These are phyloP conservation scores for Sepiola atlantica DNA, from an alignment of 2,888 invertebrate species.

Conservation along the genomic window DNA sequence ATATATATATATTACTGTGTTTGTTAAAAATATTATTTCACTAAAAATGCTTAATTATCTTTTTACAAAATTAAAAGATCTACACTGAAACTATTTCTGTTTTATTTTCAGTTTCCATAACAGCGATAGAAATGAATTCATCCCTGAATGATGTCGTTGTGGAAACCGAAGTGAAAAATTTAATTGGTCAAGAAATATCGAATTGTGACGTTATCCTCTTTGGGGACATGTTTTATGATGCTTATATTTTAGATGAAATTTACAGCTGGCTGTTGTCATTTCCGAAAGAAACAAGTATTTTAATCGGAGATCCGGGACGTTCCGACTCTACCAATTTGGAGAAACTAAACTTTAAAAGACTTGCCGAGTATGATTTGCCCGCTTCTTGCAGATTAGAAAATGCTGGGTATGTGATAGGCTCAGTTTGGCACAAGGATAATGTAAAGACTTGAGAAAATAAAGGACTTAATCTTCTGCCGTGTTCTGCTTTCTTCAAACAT, in stretches of 20 bases:
- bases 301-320: constrained; percentile 71
- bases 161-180: constrained; percentile 80
- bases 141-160: constrained; percentile 61
- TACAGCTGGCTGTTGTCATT: constrained; percentile 59
- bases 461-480: too few relatives aligned
- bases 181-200: constrained; percentile 58
- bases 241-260: constrained; percentile 59
- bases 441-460: not conserved
- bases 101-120: constrained; percentile 66
- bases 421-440: constrained; percentile 56
- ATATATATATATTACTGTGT: too few relatives aligned
- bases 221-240: constrained; percentile 84
- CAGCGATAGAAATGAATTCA: constrained; percentile 68
- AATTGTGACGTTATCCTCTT: constrained; percentile 80
- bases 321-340: constrained; percentile 58
- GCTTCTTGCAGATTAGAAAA: constrained; percentile 59
- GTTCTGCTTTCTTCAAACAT: too few relatives aligned
- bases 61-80: too few relatives aligned
- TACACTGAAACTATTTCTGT: constrained; percentile 12
- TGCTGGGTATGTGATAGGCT: constrained; percentile 61
- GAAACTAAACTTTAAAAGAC: constrained; percentile 53
- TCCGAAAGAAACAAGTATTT: constrained; percentile 51
- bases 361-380: constrained; percentile 58
- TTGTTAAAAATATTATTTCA: too few relatives aligned
- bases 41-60: too few relatives aligned